Evolutionary conservation across 2,113 vertebrate genomes (phyloP).

Genomic region (Odocoileus virginianus): DNA sequence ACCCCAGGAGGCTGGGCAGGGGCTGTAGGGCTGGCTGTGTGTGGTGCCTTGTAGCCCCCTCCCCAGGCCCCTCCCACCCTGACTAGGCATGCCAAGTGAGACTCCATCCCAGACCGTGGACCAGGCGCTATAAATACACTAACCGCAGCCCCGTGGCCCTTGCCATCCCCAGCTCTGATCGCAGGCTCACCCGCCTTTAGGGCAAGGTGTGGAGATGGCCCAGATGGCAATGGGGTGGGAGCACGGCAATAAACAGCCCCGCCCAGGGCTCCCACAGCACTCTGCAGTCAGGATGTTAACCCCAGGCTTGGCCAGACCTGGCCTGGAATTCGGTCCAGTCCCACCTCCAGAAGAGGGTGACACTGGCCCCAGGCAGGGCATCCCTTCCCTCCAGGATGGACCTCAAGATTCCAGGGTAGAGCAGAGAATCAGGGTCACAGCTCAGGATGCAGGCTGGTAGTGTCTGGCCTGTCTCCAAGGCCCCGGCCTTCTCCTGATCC

Average conservation of each 20-base stretch:
- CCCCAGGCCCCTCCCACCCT: not conserved
- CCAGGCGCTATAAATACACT: not conserved
- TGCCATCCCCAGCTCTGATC: not conserved
- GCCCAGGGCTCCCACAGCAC: not conserved
- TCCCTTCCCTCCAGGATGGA: not conserved
- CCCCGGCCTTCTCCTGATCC: not conserved
- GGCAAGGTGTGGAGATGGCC: too few relatives aligned
- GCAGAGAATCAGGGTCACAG: not conserved
- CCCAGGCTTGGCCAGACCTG: not conserved
- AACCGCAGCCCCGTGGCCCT: not conserved
- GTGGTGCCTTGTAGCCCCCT: not conserved
- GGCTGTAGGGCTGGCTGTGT: not conserved
- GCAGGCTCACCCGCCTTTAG: not conserved
- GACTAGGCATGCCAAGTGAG: not conserved
- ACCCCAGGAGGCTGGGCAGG: not conserved
- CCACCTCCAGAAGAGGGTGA: not conserved
- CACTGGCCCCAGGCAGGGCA: not conserved
- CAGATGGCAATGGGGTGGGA: too few relatives aligned
- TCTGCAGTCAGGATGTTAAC: not conserved
- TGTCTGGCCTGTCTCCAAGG: not conserved
- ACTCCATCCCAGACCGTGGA: not conserved
- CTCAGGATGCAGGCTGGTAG: not conserved
- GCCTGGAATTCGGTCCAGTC: not conserved
- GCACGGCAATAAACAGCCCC: accelerated
- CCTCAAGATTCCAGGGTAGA: not conserved